Base-by-base conservation (phyloP, 2,113 vertebrate species). In the Tetrax tetrax region DNA sequence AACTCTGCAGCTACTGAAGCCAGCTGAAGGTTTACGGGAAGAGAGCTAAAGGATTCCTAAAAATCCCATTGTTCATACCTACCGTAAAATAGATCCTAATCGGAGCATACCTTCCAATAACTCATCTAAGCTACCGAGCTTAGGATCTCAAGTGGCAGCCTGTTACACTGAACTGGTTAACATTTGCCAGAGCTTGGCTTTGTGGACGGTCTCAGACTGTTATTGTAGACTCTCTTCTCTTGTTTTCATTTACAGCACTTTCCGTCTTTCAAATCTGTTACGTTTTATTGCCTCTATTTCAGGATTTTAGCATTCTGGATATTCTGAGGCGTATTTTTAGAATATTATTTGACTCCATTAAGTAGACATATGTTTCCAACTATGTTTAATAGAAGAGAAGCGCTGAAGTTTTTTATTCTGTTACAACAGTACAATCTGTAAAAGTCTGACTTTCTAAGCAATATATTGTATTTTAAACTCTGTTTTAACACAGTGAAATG, bases 221-320 rank as follows among this genome's bases (percentile, higher is more conserved):
- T 71, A 59, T 8, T 68, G 38, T 23, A 75, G 80, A 19, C 29
- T 51, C 47, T 64, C 54, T 69, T 66, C 70, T 89, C 90, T 82
- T 89, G 29, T 89, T 96, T 94, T 90, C 80, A 93, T 96, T 96
- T 93, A 47, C 48, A 90, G 22, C 15, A 43, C 64, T 84, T 84
- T 27, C 69, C 35, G 20, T 83, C 51, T 68, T 83, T 90, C 45
- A 92, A 81, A 91, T 69, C 76, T 76, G 27, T 76, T 65, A 60
- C 0, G 1, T 86, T 92, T 94, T 91, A 89, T 84, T 87, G 57
- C 61, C 28, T 76, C 69, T 79, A 5, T 76, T 89, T 84, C 54
- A 84, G 82, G 65, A 83, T 79, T 89, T 78, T 54, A 91, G 72
- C 68, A 61, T 71, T 90, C 87, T 71, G 43, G 38, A n/a, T 87